Evolutionary conservation across 2,113 vertebrate genomes (phyloP).

Genomic region (Heteronetta atricapilla): DNA sequence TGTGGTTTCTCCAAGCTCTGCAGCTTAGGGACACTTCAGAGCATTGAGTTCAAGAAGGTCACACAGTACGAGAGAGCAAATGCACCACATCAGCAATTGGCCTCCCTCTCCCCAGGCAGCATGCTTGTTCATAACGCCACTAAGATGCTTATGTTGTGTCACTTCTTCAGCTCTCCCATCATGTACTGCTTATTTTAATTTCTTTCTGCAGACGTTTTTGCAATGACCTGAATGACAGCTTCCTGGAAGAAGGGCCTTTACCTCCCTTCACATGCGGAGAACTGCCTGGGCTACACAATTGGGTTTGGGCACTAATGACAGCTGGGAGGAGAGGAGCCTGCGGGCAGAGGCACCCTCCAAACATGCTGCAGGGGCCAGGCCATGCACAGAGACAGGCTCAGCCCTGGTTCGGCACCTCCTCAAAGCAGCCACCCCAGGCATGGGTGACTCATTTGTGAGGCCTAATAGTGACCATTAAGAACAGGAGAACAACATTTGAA

Average conservation of each 20-base stretch:
- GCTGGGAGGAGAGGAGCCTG: background rate
- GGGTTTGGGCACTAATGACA: background rate
- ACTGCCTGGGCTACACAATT: background rate
- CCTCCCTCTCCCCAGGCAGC: background rate
- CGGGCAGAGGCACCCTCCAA: background rate
- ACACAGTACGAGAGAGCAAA: background rate
- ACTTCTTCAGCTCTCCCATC: background rate
- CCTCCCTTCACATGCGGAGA: background rate
- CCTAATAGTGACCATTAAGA: background rate
- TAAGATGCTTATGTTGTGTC: background rate
- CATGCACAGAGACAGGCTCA: background rate
- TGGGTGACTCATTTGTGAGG: background rate
- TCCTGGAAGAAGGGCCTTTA: background rate
- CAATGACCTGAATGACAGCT: rapidly evolving
- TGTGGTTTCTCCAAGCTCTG: background rate
- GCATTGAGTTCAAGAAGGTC: background rate
- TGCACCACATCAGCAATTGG: background rate
- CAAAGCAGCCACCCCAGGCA: background rate
- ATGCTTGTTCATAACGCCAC: background rate
- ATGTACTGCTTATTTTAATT: background rate
- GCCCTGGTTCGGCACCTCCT: background rate
- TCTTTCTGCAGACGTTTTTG: background rate
- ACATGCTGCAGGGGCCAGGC: background rate
- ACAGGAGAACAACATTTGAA: background rate
- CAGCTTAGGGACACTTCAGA: background rate